Base-by-base conservation (phyloP, 1,140 invertebrate species). In the Orius laevigatus region DNA sequence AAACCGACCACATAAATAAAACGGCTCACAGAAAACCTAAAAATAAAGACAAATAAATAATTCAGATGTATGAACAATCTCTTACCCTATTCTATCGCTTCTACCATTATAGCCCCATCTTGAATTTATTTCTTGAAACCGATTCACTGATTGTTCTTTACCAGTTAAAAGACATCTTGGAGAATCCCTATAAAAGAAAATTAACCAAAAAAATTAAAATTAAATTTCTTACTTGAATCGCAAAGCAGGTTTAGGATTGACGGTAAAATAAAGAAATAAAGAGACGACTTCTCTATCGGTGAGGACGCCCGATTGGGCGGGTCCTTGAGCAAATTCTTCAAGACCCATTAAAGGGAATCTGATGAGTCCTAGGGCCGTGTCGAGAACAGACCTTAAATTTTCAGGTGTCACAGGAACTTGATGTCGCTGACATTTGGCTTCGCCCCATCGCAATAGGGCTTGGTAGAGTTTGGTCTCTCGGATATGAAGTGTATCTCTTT, bases 61-160 rank as follows among this genome's bases (percentile, higher is more conserved):
- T 10, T 46, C 38, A n/a, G 19, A 43, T n/a, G n/a, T n/a, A n/a
- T n/a, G n/a, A n/a, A n/a, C n/a, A n/a, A n/a, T n/a, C n/a, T 12
- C 47, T 60, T 62, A 80, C 78, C 78, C 74, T 45, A 91, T 86
- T 57, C 84, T 66, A 65, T 91, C 87, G 53, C 79, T 81, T 0
- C 82, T 84, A 2, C 86, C 86, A 65, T 77, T 85, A 59, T 91
- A 91, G 1, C 86, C 86, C 87, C 87, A 91, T 54, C 83, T 68
- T 43, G 71, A 77, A 59, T 89, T 84, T 3, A 82, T 82, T 59
- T 85, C 75, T 44, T 79, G 75, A 64, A 90, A 91, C 53, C 87
- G 71, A 51, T 73, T 82, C 4, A 87, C 81, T 10, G 78, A 79
- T 55, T 83, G 71, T 59, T 91, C 85, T 58, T 86, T 85, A 1